Conservation (phyloP, 2,113 vertebrate genomes). For the Ophthalmolycus amberensis region DNA sequence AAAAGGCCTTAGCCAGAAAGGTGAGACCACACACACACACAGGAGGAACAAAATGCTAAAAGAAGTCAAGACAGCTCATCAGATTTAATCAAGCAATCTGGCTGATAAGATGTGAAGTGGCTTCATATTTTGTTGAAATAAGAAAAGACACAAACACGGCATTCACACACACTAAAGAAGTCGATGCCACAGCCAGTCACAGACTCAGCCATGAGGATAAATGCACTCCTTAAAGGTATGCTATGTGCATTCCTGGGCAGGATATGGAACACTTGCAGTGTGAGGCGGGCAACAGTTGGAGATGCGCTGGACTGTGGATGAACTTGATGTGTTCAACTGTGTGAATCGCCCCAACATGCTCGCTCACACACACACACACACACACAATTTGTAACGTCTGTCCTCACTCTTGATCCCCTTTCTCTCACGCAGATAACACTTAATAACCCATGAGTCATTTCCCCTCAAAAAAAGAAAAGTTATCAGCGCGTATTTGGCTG, state of each 20-base stretch:
- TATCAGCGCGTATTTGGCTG: neutral
- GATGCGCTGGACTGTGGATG: slow-evolving; percentile 73
- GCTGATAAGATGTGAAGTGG: slow-evolving; percentile 22
- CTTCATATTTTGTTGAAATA: slow-evolving; percentile 1
- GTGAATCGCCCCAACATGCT: slow-evolving; percentile 63
- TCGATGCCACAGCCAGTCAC: slow-evolving; percentile 24
- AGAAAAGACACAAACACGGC: slow-evolving; percentile 47
- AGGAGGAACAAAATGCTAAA: slow-evolving; percentile 2
- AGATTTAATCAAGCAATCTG: slow-evolving; percentile 39
- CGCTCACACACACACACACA: neutral
- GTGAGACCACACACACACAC: slow-evolving; percentile 39
- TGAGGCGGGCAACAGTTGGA: slow-evolving; percentile 57
- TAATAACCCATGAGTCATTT: slow-evolving; percentile 10
- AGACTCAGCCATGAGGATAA: slow-evolving; percentile 41
- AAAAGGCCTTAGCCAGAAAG: neutral
- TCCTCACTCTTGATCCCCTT: slow-evolving; percentile 21
- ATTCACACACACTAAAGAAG: slow-evolving; percentile 17
- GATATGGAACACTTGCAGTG: slow-evolving; percentile 77
- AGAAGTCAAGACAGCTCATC: slow-evolving; percentile 11
- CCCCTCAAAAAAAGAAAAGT: slow-evolving; percentile 4
- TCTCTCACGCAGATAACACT: slow-evolving; percentile 29
- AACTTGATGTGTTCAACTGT: slow-evolving; percentile 53
- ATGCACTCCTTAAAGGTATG: slow-evolving; percentile 38
- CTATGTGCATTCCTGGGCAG: slow-evolving; percentile 62
- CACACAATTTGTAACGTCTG: slow-evolving; percentile 10